Conservation (phyloP, 92 coral and sea anemone species). For the Zoanthus sociatus region DNA sequence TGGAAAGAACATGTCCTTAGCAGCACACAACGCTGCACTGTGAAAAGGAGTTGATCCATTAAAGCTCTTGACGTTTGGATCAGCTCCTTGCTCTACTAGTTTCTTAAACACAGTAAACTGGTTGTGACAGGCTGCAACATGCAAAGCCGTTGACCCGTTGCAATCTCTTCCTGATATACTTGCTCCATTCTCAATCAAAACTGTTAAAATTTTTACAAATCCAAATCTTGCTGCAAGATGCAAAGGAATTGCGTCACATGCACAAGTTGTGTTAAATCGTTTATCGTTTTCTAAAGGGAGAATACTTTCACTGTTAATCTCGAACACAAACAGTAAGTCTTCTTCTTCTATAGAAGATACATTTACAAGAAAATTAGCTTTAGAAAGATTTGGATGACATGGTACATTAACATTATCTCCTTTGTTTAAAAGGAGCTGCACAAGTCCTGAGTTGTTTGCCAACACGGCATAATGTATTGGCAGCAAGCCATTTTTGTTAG, state of each 20-base stretch:
- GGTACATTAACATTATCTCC: not conserved
- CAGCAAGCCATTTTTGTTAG: conserved; percentile 2
- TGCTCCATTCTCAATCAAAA: conserved; percentile 7
- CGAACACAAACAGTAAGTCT: not conserved
- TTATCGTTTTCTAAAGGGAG: conserved; percentile 5
- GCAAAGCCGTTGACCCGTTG: conserved; percentile 56
- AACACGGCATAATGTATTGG: conserved; percentile 38
- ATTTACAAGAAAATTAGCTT: no score
- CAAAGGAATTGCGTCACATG: not conserved
- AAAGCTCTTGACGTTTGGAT: conserved; percentile 35
- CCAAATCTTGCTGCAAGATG: conserved; percentile 38
- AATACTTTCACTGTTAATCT: not conserved
- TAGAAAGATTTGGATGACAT: not conserved
- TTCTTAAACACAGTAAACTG: conserved; percentile 9
- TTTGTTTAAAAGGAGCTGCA: not conserved
- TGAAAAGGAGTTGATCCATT: conserved; percentile 71
- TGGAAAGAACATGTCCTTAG: not conserved
- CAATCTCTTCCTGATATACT: not conserved
- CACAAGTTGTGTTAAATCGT: not conserved
- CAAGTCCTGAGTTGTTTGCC: not conserved
- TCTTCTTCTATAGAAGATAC: no score
- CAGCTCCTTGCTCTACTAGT: conserved; percentile 41
- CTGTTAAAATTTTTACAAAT: not conserved
- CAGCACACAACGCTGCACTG: conserved; percentile 60
- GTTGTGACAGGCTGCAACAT: conserved; percentile 57